Evolutionary conservation across 2,888 invertebrate genomes (phyloP), one percentile per base, ranked within the genome.

Genomic region (Caenorhabditis sulstoni): DNA sequence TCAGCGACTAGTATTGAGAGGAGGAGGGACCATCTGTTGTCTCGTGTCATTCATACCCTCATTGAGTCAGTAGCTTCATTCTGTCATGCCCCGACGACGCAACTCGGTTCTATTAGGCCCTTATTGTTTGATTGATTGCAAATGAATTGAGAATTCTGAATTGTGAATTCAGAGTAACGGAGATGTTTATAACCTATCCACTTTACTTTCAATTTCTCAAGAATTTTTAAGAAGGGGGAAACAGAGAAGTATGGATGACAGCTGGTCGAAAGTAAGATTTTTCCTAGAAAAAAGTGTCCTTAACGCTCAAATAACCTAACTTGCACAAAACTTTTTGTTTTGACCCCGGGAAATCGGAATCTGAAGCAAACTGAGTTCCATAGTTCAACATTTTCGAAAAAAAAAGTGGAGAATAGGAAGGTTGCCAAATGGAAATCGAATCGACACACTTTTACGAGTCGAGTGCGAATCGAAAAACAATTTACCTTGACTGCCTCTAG

Each of bases 91-190:
- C 29, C 29, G 3, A 29, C 29, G 29, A 29, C 29, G 29, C 29
- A 29, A 64, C 65, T 65, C 59, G 55, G 68, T 67, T 67, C 67
- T 67, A 67, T 76, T 66, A 68, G 37, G 57, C 41, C 37, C 75
- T 62, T 76, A 62, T 67, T 76, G 75, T 67, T 76, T 76, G 75
- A 76, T 76, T 76, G 75, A 76, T 67, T 67, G 64, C 50, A 53
- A 74, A 61, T 67, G 62, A 68, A 67, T 62, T 55, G 23, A 49
- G 14, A 37, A 58, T 22, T 58, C 9, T 9, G n/a, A 61, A 61
- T 16, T 61, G 23, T 49, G 4, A 41, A 23, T 14, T 37, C n/a
- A n/a, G 29, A 29, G 4, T 29, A 5, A 3, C 7, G 29, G 29
- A 22, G 9, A 14, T 44, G 4, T 44, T 14, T 11, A 9, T 22